phyloP scores from a whole-genome alignment of 30 jellyfish, hydroid and myxozoan genomes.

The Turritopsis dohrnii region DNA sequence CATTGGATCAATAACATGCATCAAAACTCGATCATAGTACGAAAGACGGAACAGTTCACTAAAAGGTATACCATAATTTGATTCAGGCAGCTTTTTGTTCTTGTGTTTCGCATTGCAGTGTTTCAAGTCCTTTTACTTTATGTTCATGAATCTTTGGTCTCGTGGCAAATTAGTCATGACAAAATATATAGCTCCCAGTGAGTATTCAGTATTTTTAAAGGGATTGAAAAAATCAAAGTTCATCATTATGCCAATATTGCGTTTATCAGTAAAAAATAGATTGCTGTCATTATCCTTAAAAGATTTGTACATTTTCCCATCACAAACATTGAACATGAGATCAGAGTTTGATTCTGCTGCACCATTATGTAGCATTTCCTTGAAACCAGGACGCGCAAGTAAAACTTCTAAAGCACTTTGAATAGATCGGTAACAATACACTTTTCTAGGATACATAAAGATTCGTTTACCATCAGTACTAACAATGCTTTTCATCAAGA shows the following conservation, averaged over 20 bases:
- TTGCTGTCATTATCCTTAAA: not conserved
- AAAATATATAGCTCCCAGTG: not conserved
- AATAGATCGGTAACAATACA: not conserved
- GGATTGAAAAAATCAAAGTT: not conserved
- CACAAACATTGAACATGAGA: not conserved
- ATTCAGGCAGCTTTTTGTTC: not conserved
- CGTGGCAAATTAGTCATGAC: slow-evolving; percentile 9
- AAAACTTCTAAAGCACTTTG: not conserved
- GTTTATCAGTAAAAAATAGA: slow-evolving; percentile 9
- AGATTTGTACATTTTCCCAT: not conserved
- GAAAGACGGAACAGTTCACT: not conserved
- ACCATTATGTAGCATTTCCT: slow-evolving; percentile 16
- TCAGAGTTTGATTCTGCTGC: slow-evolving; percentile 13
- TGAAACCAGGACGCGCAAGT: slow-evolving; percentile 4
- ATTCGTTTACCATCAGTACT: slow-evolving; percentile 1
- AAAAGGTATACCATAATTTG: not conserved
- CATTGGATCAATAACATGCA: slow-evolving; percentile 20
- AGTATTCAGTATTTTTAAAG: not conserved
- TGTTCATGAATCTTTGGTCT: slow-evolving; percentile 12
- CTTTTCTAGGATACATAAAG: slow-evolving; percentile 3
- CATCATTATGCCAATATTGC: slow-evolving; percentile 9
- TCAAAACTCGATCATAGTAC: not conserved
- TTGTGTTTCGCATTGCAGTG: not conserved
- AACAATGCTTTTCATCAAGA: slow-evolving; percentile 2
- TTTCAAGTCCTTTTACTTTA: not conserved